Base-by-base conservation (phyloP, 2,113 vertebrate species). In the Lophochroa leadbeateri region DNA sequence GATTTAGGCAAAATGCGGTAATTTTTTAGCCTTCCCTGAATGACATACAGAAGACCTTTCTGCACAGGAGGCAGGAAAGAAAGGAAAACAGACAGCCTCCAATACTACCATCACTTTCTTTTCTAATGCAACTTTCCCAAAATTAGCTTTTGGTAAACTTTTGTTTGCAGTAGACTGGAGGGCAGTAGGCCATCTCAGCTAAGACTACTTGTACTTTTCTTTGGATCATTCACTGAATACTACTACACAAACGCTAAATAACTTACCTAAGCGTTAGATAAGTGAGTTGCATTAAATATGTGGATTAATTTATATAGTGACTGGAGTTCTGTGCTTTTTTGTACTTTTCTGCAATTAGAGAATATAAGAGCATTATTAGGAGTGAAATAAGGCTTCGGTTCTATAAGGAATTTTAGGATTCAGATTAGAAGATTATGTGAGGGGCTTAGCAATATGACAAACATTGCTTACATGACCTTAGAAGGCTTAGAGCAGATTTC, bases 401-500 rank as follows among this genome's bases (percentile, higher is more conserved):
- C 61, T 71, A 60, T 31, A 55, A 61, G 68, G 75, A 91, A 67
- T 82, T 72, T 35, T 60, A 61, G 79, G 47, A 76, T 90, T 61
- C 78, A 80, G 52, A 58, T 53, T 63, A 74, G 86, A 88, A 91
- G 72, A 84, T 64, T 69, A 41, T 43, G 5, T 16, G 60, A 86
- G 58, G 17, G 9, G 12, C 29, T 84, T 83, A 90, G 53, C 33
- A 69, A 29, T 58, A 72, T 7, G 29, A 69, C 50, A 88, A 86
- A 53, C 20, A 65, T 43, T 82, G 53, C n/a, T 88, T 85, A 76
- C n/a, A 17, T 74, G 86, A 87, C 67, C 70, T 72, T 50, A 83
- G 65, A 96, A 95, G 61, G 50, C 37, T 81, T 82, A 78, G 46
- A 94, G 67, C 31, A 63, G 37, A 94, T 84, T 78, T 90, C 52